These are phyloP conservation scores for Brachyalestes nurse DNA, from an alignment of 2,797 vertebrate genomes.

Conservation along the genomic window DNA sequence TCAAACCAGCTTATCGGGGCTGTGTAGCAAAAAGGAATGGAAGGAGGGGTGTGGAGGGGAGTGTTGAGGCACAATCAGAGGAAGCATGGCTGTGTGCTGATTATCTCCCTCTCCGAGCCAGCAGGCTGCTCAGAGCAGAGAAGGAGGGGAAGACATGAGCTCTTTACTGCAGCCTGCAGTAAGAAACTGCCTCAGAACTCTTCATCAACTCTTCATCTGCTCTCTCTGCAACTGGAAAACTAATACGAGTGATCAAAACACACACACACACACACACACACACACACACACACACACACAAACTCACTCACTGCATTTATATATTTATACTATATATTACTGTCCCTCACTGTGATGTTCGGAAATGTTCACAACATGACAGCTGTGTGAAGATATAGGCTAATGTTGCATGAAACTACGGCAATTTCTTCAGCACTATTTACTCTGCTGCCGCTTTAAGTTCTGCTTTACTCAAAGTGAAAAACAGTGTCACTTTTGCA, in stretches of 20 bases:
- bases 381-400: neutral
- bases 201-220: slow-evolving; percentile 18
- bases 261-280: too few species aligned
- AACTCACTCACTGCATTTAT: too few species aligned
- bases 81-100: slow-evolving; percentile 43
- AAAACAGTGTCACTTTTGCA: slow-evolving; percentile 33
- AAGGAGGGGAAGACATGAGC: slow-evolving; percentile 31
- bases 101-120: slow-evolving; percentile 33
- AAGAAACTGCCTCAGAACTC: slow-evolving; percentile 18
- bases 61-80: slow-evolving; percentile 37
- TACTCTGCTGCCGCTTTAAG: slow-evolving; percentile 4
- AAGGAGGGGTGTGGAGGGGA: slow-evolving; percentile 30
- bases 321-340: neutral
- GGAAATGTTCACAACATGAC: neutral
- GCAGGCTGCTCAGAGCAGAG: slow-evolving; percentile 35
- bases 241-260: neutral
- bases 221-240: slow-evolving; percentile 1
- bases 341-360: neutral
- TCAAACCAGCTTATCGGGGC: slow-evolving; percentile 43
- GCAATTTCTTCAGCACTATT: slow-evolving; percentile 5
- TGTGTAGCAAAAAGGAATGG: slow-evolving; percentile 29
- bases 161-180: slow-evolving; percentile 36
- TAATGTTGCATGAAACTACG: neutral
- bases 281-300: too few species aligned
- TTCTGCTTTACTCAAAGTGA: slow-evolving; percentile 18